These are phyloP conservation scores for Arge pagana DNA, from an alignment of 2,888 invertebrate species.

Conservation along the genomic window DNA sequence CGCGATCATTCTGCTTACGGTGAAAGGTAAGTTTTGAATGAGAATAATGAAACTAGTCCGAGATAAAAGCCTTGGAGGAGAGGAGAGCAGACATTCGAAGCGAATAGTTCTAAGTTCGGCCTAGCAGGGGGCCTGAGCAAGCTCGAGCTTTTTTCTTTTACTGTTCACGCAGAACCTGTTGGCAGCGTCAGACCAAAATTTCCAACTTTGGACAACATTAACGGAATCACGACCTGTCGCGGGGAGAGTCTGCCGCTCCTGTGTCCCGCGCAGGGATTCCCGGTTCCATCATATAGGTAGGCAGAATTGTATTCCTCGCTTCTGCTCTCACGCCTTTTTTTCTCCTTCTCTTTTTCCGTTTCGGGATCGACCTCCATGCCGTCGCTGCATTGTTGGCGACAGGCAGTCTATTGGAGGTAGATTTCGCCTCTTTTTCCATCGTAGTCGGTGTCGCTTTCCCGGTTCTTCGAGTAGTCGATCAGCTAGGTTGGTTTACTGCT, in stretches of 20 bases:
- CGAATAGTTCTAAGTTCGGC: constrained; percentile 16
- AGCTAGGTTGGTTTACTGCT: too few relatives aligned
- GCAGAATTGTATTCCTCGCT: constrained; percentile 16
- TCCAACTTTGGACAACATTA: constrained; percentile 35
- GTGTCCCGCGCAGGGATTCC: constrained; percentile 73
- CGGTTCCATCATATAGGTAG: constrained; percentile 45
- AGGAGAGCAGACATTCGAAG: too few relatives aligned
- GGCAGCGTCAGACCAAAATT: constrained; percentile 70
- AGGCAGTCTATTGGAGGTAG: too few relatives aligned
- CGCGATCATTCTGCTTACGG: constrained; percentile 26
- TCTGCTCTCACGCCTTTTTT: constrained; percentile 6
- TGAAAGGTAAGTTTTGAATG: constrained; percentile 26
- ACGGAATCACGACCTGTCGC: constrained; percentile 33
- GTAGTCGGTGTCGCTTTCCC: too few relatives aligned
- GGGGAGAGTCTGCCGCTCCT: constrained; percentile 63
- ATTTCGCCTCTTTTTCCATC: too few relatives aligned
- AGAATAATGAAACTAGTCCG: constrained; percentile 16
- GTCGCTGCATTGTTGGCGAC: too few relatives aligned
- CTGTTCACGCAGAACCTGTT: constrained; percentile 65
- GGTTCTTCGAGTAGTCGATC: too few relatives aligned
- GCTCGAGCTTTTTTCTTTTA: constrained; percentile 27
- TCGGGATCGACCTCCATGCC: too few relatives aligned
- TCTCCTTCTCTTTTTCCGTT: constrained; percentile 1
- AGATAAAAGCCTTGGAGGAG: constrained; percentile 16
- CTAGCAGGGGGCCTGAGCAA: constrained; percentile 24